Conservation (phyloP, 1,140 invertebrate genomes). For the Geopemphigus sp. region DNA sequence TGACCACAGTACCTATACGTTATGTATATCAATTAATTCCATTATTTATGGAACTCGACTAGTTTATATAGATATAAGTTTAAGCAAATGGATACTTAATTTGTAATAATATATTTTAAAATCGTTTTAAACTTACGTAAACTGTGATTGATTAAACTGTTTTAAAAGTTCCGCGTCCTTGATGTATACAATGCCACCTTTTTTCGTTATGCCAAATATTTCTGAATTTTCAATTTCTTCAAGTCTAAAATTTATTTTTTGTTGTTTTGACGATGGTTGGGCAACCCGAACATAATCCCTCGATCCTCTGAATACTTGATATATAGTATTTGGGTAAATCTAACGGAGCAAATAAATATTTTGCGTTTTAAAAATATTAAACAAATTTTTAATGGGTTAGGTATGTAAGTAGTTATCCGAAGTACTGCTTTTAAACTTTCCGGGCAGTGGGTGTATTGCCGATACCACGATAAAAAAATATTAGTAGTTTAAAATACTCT, state of each 20-base stretch:
- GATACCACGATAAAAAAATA: too few species aligned
- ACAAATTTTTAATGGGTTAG: background rate
- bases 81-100: background rate
- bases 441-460: too few species aligned
- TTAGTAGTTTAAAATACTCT: too few species aligned
- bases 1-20: too few species aligned
- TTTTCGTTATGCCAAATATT: conserved; percentile 22
- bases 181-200: conserved; percentile 22
- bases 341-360: background rate
- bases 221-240: background rate
- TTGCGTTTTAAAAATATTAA: background rate
- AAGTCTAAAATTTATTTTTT: conserved; percentile 2
- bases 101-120: too few species aligned
- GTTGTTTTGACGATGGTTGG: background rate
- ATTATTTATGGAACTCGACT: too few species aligned
- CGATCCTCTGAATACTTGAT: background rate
- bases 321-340: conserved; percentile 21
- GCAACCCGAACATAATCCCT: background rate
- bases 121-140: conserved; percentile 15
- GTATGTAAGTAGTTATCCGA: too few species aligned
- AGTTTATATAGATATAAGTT: background rate
- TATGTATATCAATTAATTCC: too few species aligned
- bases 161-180: background rate
- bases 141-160: conserved; percentile 11
- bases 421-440: too few species aligned